These are phyloP conservation scores for Zaprionus bogoriensis DNA, from an alignment of 2,888 invertebrate species.

Conservation along the genomic window DNA sequence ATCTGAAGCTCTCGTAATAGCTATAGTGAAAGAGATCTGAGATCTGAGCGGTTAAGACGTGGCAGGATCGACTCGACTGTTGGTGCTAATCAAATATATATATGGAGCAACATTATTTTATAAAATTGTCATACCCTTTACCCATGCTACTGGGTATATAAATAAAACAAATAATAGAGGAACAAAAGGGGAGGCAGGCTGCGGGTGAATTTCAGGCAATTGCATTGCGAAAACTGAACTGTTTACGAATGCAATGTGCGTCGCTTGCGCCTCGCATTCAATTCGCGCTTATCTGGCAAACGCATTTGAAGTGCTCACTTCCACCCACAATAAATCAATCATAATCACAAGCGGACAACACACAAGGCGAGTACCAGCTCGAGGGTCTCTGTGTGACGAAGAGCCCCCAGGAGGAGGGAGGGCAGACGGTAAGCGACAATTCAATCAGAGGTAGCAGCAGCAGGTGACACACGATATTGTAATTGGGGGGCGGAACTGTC, in stretches of 20 bases:
- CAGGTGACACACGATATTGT: constrained; percentile 20
- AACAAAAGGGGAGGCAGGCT: background rate
- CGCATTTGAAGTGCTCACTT: constrained; percentile 71
- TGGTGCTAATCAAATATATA: too few species aligned
- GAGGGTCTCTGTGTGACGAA: too few species aligned
- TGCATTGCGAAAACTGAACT: constrained; percentile 48
- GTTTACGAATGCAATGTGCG: constrained; percentile 67
- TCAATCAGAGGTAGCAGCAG: constrained; percentile 36
- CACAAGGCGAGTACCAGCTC: constrained; percentile 15
- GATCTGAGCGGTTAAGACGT: too few species aligned
- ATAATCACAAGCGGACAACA: constrained; percentile 34
- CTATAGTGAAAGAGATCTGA: too few species aligned
- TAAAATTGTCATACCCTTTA: too few species aligned
- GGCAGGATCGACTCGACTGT: too few species aligned
- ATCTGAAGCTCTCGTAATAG: too few species aligned
- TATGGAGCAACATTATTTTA: too few species aligned
- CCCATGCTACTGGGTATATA: too few species aligned
- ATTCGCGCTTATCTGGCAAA: constrained; percentile 47
- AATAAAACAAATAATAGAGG: too few species aligned
- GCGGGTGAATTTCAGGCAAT: constrained; percentile 1
- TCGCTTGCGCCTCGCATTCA: constrained; percentile 17
- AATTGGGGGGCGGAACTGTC: too few species aligned
- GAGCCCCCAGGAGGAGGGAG: background rate
- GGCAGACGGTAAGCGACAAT: constrained; percentile 35
- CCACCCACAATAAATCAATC: constrained; percentile 74